These are phyloP conservation scores for Aleiodes sp. DNA, from an alignment of 1,140 invertebrate genomes.

Conservation along the genomic window DNA sequence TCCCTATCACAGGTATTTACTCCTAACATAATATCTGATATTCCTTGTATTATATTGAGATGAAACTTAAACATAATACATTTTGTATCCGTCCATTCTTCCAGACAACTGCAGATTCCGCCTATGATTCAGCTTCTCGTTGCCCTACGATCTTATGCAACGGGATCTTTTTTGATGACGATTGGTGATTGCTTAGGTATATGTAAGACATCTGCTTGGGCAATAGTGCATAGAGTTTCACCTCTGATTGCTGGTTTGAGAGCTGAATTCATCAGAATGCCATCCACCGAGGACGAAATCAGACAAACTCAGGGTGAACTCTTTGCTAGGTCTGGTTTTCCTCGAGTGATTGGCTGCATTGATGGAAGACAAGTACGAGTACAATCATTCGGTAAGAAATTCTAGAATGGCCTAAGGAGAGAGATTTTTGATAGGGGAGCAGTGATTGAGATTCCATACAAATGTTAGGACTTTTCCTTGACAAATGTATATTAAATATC, in stretches of 20 bases:
- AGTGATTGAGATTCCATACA: no score
- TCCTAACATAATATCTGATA: no score
- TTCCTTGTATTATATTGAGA: neutral
- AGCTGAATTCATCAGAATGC: constrained; percentile 22
- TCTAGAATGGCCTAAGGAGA: no score
- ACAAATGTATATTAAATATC: no score
- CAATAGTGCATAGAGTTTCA: constrained; percentile 35
- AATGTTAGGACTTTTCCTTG: no score
- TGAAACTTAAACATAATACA: neutral
- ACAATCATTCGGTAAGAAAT: no score
- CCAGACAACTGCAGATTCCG: constrained; percentile 19
- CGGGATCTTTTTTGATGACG: constrained; percentile 30
- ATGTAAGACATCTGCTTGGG: constrained; percentile 17
- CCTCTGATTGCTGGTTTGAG: constrained; percentile 23
- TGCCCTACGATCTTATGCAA: constrained; percentile 36
- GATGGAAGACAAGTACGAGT: constrained; percentile 30
- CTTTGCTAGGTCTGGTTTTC: constrained; percentile 20
- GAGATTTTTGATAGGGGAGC: no score
- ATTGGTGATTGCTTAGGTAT: constrained; percentile 26
- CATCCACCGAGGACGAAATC: constrained; percentile 25
- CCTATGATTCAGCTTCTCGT: constrained; percentile 30
- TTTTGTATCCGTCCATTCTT: neutral
- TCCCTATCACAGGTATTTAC: no score
- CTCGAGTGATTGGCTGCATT: constrained; percentile 28
- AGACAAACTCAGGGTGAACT: constrained; percentile 16